phyloP scores from a whole-genome alignment of 2,888 invertebrate species.

The Arctia plantaginis region DNA sequence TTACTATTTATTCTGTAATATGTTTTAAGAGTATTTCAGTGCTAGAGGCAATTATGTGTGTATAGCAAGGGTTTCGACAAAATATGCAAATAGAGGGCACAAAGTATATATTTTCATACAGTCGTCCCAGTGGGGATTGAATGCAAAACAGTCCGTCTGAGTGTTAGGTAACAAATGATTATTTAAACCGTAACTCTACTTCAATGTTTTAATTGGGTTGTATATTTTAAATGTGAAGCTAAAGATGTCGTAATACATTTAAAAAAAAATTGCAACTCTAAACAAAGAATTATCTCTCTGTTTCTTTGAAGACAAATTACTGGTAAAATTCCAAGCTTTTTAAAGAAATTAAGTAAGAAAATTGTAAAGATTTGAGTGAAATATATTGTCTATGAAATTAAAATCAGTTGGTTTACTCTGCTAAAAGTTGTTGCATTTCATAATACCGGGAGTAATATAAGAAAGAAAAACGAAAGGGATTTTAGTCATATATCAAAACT shows the following conservation, averaged over 20 bases:
- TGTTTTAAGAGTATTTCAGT: background rate
- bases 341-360: too few species aligned
- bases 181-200: background rate
- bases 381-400: too few species aligned
- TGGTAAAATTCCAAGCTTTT: too few species aligned
- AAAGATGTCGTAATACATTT: background rate
- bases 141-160: background rate
- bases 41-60: background rate
- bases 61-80: background rate
- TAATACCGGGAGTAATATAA: too few species aligned
- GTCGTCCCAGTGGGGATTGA: background rate
- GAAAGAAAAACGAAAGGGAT: too few species aligned
- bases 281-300: too few species aligned
- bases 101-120: background rate
- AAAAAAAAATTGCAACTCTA: background rate
- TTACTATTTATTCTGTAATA: background rate
- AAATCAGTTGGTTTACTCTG: too few species aligned
- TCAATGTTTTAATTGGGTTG: background rate
- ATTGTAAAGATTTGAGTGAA: too few species aligned
- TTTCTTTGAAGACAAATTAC: too few species aligned
- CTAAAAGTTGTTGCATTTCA: too few species aligned
- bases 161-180: background rate
- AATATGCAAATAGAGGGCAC: slow-evolving; percentile 6
- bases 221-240: background rate
- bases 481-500: too few species aligned